phyloP scores from a whole-genome alignment of 2,797 vertebrate genomes.

The Psittacula echo region DNA sequence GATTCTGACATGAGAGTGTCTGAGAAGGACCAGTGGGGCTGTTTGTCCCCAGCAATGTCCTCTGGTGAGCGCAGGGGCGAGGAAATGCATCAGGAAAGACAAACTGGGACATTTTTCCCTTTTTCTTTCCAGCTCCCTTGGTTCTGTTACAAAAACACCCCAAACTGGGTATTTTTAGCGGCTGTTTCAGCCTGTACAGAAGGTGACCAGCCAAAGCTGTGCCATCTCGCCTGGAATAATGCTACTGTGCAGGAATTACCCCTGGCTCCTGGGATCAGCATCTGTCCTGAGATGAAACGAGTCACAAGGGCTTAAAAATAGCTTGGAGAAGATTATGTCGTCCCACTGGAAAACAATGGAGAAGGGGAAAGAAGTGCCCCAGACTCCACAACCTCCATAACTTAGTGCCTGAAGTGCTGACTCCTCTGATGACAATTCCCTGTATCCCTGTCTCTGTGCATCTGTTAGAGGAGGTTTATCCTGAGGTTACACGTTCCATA shows the following conservation, averaged over 20 bases:
- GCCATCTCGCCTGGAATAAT: not conserved
- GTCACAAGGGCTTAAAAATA: not conserved
- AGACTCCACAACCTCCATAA: not conserved
- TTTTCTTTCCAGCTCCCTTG: not conserved
- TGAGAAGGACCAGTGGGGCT: not conserved
- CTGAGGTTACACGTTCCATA: not conserved
- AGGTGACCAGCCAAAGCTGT: not conserved
- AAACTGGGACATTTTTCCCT: not conserved
- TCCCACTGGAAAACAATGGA: not conserved
- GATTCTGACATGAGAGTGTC: not conserved
- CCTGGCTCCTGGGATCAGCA: not conserved
- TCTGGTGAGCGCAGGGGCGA: not conserved
- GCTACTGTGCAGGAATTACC: not conserved
- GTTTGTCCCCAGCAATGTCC: not conserved
- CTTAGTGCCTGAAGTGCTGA: not conserved
- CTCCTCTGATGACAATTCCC: not conserved
- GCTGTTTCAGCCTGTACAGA: not conserved
- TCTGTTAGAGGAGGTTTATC: not conserved
- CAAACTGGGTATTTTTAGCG: not conserved
- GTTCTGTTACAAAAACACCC: not conserved
- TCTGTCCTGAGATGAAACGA: not conserved
- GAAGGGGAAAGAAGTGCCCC: too few species aligned
- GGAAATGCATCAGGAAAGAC: not conserved
- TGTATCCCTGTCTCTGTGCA: not conserved
- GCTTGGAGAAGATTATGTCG: not conserved